Evolutionary conservation across 2,888 invertebrate species (phyloP), one percentile per base, ranked within the genome.

Genomic region (Pseudococcus viburni): DNA sequence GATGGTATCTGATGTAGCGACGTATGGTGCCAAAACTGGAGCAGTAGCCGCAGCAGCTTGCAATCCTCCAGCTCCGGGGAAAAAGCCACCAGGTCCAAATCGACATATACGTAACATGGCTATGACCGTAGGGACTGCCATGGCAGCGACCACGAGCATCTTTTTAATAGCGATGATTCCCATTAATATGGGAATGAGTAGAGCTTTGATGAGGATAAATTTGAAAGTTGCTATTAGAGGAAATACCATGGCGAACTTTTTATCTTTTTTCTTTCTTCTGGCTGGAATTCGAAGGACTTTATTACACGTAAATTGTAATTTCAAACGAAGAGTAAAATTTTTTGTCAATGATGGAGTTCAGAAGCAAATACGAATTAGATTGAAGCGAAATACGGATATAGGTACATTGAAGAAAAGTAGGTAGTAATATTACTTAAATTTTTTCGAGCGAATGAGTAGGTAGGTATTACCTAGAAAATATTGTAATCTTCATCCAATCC

Each of bases 141-240:
- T 90, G 0, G 94, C 94, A 11, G 93, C 94, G 0, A 94, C 91
- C 4, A 95, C 91, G 15, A 95, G 91, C 3, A 94, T 91, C 90
- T 95, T 95, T 91, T 95, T 95, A 90, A 95, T 94, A 90, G 94
- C 92, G 90, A 95, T 91, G 0, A 95, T 94, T 0, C 93, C 92
- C 12, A 94, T 91, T 4, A 95, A 92, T 5, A 95, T 93, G 0
- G 95, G 94, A 0, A 94, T 92, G 39, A 95, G 91, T 73, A 95
- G 90, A 15, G 94, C 90, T 90, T 95, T 94, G 89, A 90, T 90
- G 68, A 89, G 73, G 11, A 90, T 88, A 55, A 90, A 90, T 89
- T 90, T 90, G 86, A 90, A 89, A 19, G 90, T 89, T 19, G 90
- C 90, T 46, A 90, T 77, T 55, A 90, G 42, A 39, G 90, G 90